Evolutionary conservation across 2,113 vertebrate species (phyloP).

Genomic region (Pongo abelii): DNA sequence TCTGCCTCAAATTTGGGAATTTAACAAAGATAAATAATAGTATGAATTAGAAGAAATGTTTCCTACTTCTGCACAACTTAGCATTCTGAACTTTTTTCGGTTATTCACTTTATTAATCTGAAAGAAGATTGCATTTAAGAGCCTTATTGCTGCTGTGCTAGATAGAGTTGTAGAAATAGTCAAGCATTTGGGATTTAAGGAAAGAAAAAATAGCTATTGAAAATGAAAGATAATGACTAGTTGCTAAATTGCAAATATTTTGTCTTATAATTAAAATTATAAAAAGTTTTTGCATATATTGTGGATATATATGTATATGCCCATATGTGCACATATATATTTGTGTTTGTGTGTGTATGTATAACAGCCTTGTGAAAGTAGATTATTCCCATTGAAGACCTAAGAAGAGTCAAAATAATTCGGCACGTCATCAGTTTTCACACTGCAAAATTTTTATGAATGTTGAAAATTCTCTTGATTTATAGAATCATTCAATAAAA

Average conservation of each 20-base stretch:
- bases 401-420: constrained; percentile 68
- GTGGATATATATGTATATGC: background rate
- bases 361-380: background rate
- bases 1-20: constrained; percentile 2
- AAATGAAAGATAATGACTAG: background rate
- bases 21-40: constrained; percentile 75
- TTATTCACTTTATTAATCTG: constrained; percentile 75
- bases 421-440: constrained; percentile 33
- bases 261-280: constrained; percentile 44
- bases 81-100: constrained; percentile 47
- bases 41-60: constrained; percentile 37
- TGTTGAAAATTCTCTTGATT: constrained; percentile 60
- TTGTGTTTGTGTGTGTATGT: background rate
- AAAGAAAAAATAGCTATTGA: background rate
- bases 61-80: constrained; percentile 60
- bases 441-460: constrained; percentile 64
- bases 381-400: constrained; percentile 61
- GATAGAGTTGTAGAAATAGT: constrained; percentile 39
- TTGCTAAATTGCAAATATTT: background rate
- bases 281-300: constrained; percentile 61
- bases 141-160: background rate
- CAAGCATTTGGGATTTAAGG: constrained; percentile 9
- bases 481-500: constrained; percentile 57
- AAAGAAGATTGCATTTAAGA: constrained; percentile 42
- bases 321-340: background rate